Conservation (phyloP, 37 sponge, comb jelly and placozoan genomes). For the Haliclona indistincta region DNA sequence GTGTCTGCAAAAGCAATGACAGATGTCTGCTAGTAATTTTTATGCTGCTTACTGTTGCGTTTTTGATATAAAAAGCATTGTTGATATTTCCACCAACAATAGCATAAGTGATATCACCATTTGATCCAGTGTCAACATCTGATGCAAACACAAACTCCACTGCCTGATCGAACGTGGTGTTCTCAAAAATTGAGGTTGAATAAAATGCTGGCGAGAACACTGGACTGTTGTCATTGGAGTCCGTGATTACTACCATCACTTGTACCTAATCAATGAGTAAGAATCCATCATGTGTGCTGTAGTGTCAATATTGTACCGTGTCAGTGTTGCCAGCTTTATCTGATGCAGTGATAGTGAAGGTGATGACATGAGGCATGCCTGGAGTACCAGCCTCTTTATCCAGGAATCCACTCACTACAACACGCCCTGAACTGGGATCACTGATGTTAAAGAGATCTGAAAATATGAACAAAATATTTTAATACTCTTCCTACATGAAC, state of each 20-base stretch:
- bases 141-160: conserved; percentile 26
- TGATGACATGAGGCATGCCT: neutral
- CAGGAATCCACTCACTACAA: neutral
- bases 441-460: conserved; percentile 2
- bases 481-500: neutral
- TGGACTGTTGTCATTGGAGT: conserved; percentile 25
- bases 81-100: conserved; percentile 29
- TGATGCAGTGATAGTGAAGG: neutral
- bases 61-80: conserved; percentile 24
- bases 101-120: conserved; percentile 22
- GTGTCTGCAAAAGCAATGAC: neutral
- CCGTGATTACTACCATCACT: conserved; percentile 12
- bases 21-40: neutral
- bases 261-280: neutral
- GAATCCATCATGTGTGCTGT: neutral
- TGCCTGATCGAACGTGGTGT: neutral
- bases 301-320: neutral
- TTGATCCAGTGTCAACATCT: conserved; percentile 14
- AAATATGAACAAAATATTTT: neutral
- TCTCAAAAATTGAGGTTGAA: conserved; percentile 8
- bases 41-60: conserved; percentile 15
- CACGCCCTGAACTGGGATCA: neutral
- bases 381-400: neutral
- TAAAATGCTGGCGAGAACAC: conserved; percentile 10
- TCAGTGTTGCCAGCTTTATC: neutral